These are phyloP conservation scores for Eumacrocentrus americanus DNA, from an alignment of 2,888 invertebrate species.

Conservation along the genomic window DNA sequence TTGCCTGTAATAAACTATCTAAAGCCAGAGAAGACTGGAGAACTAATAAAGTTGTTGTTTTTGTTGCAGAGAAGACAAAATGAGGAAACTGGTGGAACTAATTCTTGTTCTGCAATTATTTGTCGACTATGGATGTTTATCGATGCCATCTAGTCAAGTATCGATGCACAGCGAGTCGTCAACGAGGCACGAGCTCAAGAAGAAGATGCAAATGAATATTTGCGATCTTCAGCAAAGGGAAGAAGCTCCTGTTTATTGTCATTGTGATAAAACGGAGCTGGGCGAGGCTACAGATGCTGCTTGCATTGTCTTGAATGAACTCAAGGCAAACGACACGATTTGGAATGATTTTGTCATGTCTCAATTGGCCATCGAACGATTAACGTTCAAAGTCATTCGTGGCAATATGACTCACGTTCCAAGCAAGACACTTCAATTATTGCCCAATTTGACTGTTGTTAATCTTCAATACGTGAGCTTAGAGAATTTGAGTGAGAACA, in stretches of 20 bases:
- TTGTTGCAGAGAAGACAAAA: conserved; percentile 31
- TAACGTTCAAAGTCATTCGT: conserved; percentile 75
- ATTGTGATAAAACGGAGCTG: conserved; percentile 66
- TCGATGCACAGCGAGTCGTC: conserved; percentile 24
- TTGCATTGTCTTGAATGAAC: conserved; percentile 77
- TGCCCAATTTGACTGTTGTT: conserved; percentile 71
- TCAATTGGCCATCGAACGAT: conserved; percentile 73
- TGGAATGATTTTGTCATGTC: conserved; percentile 78
- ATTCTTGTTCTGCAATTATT: conserved; percentile 29
- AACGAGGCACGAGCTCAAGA: conserved; percentile 44
- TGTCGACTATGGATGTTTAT: conserved; percentile 31
- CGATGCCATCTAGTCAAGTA: conserved; percentile 30
- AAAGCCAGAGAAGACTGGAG: neutral
- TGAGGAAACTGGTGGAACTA: conserved; percentile 30
- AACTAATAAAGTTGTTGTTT: neutral
- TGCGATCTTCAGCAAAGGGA: conserved; percentile 67
- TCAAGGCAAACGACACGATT: conserved; percentile 72
- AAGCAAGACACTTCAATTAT: conserved; percentile 71
- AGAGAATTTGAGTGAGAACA: conserved; percentile 71
- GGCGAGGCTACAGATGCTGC: conserved; percentile 73
- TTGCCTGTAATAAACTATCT: neutral
- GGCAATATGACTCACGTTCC: conserved; percentile 76
- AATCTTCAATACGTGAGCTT: conserved; percentile 77
- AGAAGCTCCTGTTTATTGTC: conserved; percentile 71
- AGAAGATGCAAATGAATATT: conserved; percentile 61